phyloP scores from a whole-genome alignment of 2,113 vertebrate genomes.

The Mirza zaza region DNA sequence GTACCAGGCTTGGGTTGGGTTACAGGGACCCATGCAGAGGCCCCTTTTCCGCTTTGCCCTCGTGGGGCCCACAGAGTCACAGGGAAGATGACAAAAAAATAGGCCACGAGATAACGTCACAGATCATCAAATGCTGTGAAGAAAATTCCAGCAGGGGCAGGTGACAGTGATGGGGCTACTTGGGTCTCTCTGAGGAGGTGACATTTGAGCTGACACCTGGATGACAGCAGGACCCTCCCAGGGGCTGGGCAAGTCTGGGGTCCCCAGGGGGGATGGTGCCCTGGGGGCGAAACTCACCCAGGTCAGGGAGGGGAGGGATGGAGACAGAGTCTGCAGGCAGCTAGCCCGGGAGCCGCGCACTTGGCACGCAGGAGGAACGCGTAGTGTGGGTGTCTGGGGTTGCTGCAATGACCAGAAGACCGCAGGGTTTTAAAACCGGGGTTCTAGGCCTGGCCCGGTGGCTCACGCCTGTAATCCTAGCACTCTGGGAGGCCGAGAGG shows the following conservation, averaged over 20 bases:
- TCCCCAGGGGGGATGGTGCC: too few species aligned
- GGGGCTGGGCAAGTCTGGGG: background rate
- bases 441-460: too few species aligned
- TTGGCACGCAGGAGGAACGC: too few species aligned
- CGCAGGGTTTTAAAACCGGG: background rate
- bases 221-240: background rate
- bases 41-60: background rate
- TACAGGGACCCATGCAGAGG: background rate
- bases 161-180: background rate
- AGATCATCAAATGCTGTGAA: background rate
- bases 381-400: background rate
- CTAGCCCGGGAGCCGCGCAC: background rate
- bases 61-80: background rate
- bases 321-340: background rate
- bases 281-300: background rate
- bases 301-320: background rate
- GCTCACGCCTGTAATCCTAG: too few species aligned
- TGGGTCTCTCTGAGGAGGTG: background rate
- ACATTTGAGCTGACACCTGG: background rate
- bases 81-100: background rate
- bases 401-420: background rate
- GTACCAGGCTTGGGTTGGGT: background rate
- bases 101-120: background rate
- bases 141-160: background rate
- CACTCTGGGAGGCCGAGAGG: too few species aligned